Evolutionary conservation across 2,113 vertebrate species (phyloP).

Genomic region (Apteryx mantelli): DNA sequence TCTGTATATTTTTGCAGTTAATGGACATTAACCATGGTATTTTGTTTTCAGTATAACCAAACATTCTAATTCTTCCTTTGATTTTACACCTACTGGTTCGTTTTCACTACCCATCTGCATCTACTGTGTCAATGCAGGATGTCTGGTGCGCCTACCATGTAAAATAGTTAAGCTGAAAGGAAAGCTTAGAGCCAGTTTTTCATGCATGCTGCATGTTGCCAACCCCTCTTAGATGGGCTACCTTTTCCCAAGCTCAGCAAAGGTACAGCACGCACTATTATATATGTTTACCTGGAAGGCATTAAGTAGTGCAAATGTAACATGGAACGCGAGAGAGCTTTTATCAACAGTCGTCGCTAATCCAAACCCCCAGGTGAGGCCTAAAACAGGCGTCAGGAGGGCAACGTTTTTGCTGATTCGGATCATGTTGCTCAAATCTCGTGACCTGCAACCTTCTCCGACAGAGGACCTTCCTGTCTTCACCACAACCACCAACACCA

Average conservation of each 20-base stretch:
- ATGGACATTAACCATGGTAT: neutral
- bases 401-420: slow-evolving; percentile 82
- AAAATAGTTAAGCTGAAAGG: fast-evolving
- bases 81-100: neutral
- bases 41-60: neutral
- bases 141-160: fast-evolving
- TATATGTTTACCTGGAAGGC: slow-evolving; percentile 83
- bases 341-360: slow-evolving; percentile 72
- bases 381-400: slow-evolving; percentile 87
- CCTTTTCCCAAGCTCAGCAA: neutral
- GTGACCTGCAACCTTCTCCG: slow-evolving; percentile 77
- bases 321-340: slow-evolving; percentile 52
- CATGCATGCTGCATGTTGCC: neutral
- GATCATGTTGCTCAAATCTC: slow-evolving; percentile 70
- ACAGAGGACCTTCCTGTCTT: slow-evolving; percentile 80
- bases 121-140: fast-evolving
- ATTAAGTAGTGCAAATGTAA: slow-evolving; percentile 83
- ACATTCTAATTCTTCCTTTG: neutral
- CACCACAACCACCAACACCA: slow-evolving; percentile 81
- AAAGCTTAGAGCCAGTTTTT: neutral
- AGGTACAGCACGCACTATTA: neutral
- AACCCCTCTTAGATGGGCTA: neutral
- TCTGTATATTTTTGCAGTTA: neutral
- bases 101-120: neutral
- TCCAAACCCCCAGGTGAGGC: slow-evolving; percentile 89